Base-by-base conservation (phyloP, 2,113 vertebrate species). In the Fulmarus glacialis region DNA sequence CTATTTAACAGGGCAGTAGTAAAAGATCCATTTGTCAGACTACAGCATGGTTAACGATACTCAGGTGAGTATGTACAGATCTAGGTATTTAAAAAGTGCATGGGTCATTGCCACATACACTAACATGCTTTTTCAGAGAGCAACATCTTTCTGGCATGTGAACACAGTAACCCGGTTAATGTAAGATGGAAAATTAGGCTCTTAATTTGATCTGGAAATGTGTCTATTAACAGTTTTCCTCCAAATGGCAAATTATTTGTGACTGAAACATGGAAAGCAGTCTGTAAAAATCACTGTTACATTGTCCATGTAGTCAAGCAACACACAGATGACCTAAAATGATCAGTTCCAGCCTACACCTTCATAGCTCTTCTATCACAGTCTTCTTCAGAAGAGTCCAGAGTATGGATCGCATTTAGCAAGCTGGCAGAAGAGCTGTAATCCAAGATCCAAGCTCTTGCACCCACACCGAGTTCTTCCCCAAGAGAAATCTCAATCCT, bases 121-220 rank as follows among this genome's bases (percentile, higher is more conserved):
- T 30, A 66, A 94, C 94, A 91, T 89, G 87, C 83, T 96, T 97
- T 60, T 87, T 72, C 77, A 48, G 79, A 94, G 95, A 95, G 91
- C 89, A 89, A 73, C 27, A 91, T 82, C 73, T 60, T 95, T 58
- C 95, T 87, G 77, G 73, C 70, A 82, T 82, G 87, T 95, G 83
- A 95, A 95, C 91, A 96, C 93, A 94, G 91, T 96, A 94, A 92
- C 43, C 60, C 9, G 7, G 89, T 79, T 89, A 92, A 96, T 58
- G 56, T 27, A 87, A 87, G 80, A 94, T 45, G 73, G 68, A 82
- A 92, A 95, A 94, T 32, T 9, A 92, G 73, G 86, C 47, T 96
- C 16, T 24, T 85, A 12, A 67, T 89, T 89, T 82, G 34, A 95
- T 91, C 55, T 89, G 80, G 27, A 97, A 87, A 84, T 12, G 1